Conservation (phyloP, 2,797 vertebrate genomes). For the Pseudochirops corinnae region DNA sequence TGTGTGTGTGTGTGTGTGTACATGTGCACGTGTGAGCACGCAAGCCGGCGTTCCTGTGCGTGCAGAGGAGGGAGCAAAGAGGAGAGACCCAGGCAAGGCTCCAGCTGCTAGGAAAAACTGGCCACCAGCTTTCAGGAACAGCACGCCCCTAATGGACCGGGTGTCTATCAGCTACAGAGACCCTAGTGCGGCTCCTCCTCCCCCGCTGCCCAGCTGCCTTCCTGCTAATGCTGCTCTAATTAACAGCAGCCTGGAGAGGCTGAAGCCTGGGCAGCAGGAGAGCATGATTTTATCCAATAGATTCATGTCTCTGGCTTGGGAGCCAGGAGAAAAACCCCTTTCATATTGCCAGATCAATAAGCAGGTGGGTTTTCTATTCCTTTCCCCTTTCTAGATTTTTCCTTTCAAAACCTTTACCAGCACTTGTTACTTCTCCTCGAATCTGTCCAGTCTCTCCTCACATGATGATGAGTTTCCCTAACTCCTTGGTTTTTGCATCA, state of each 20-base stretch:
- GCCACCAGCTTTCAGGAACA: constrained; percentile 76
- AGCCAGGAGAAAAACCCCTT: constrained; percentile 70
- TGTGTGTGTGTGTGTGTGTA: constrained; percentile 36
- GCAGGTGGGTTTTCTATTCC: constrained; percentile 39
- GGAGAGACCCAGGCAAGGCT: constrained; percentile 48
- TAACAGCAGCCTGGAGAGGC: constrained; percentile 69
- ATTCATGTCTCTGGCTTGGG: constrained; percentile 50
- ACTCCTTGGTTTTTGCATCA: neutral
- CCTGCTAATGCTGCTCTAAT: constrained; percentile 62
- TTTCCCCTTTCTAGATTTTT: neutral
- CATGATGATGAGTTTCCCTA: neutral
- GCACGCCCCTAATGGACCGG: constrained; percentile 78
- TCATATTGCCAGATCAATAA: neutral
- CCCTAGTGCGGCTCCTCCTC: neutral
- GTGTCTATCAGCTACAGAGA: constrained; percentile 65
- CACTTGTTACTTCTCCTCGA: neutral
- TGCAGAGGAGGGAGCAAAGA: constrained; percentile 65
- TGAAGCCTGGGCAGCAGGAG: constrained; percentile 71
- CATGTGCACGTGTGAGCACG: neutral
- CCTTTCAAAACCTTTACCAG: neutral
- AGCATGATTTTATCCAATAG: constrained; percentile 62
- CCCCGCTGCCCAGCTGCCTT: neutral
- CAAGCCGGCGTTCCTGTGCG: neutral
- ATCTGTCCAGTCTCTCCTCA: neutral
- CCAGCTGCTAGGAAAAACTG: constrained; percentile 68